Percentiles rank a stretch among this genome's conserved stretches.
Conservation (phyloP, 2,113 vertebrate species). For the Dipodomys spectabilis region DNA sequence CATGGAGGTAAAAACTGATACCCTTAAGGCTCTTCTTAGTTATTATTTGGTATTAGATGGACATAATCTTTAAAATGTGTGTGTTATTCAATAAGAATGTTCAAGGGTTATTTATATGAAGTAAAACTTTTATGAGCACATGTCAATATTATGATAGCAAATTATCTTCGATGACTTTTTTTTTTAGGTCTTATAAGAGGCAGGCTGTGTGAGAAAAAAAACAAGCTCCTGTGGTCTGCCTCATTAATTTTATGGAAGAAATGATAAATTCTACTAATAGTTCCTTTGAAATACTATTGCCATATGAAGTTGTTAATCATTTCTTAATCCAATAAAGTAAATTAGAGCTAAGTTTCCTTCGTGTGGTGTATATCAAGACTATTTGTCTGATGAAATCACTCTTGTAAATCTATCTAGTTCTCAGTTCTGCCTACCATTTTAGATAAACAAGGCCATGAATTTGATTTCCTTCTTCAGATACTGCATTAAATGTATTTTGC, state of each 20-base stretch:
- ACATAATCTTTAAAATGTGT: slow-evolving; percentile 1
- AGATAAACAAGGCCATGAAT: slow-evolving; percentile 40
- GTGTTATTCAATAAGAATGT: slow-evolving; percentile 43
- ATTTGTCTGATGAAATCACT: slow-evolving; percentile 63
- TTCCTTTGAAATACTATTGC: slow-evolving; percentile 58
- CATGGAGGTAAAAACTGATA: background rate
- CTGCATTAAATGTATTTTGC: background rate
- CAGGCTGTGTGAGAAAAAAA: slow-evolving; percentile 38
- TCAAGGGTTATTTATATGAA: slow-evolving; percentile 16
- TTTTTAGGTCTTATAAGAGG: background rate
- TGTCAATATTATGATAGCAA: slow-evolving; percentile 1
- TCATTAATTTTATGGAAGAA: slow-evolving; percentile 59
- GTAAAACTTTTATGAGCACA: slow-evolving; percentile 22
- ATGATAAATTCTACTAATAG: slow-evolving; percentile 58
- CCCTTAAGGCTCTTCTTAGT: background rate
- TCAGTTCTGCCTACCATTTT: slow-evolving; percentile 31
- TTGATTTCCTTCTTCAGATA: slow-evolving; percentile 45
- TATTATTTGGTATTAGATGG: background rate
- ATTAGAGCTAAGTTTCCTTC: slow-evolving; percentile 52
- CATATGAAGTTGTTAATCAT: slow-evolving; percentile 64
- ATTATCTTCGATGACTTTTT: slow-evolving; percentile 34
- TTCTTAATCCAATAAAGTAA: slow-evolving; percentile 69
- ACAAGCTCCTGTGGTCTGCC: slow-evolving; percentile 5
- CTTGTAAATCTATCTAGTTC: slow-evolving; percentile 53
- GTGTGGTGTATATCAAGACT: slow-evolving; percentile 57